Evolutionary conservation across 2,888 invertebrate species (phyloP), one percentile per base, ranked within the genome.

Genomic region (Xylota sylvarum): DNA sequence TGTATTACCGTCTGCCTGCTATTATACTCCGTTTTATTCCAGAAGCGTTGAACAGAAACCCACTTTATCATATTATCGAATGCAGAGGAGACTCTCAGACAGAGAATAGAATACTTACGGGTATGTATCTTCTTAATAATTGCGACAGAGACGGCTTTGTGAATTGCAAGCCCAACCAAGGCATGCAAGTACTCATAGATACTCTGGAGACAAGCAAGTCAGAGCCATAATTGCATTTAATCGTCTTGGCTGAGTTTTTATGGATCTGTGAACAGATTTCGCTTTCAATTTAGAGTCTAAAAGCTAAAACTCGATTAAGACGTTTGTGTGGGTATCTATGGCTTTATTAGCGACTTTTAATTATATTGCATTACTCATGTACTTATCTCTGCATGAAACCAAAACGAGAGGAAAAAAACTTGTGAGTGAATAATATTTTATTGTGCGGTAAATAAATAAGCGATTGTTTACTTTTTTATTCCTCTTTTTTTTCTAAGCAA

Each of bases 191-290:
- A 40, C n/a, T n/a, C n/a, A 40, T n/a, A 40, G n/a, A 27, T 12
- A n/a, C 6, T 3, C 43, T 32, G 7, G 14, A 43, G 30, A 46
- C 30, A 35, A 4, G 2, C 40, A 1, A 14, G 43, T 17, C 43
- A 43, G 43, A 43, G 50, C 27, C 50, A 73, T 73, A 62, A 73
- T 73, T 62, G 73, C 40, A 40, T 52, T 40, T 52, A 73, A 37
- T 37, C 27, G n/a, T 70, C 30, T 30, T 43, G 30, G 56, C 12
- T 7, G 27, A 40, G 40, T n/a, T 19, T 12, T 14, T 19, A 32
- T 14, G 30, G 14, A 27, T 37, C 9, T 37, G 23, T 27, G 5
- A 50, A 40, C 23, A 30, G 27, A 14, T 12, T 40, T 55, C 23
- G 10, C 14, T 55, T 55, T 69, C 67, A 14, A 37, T 52, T 37